Percentiles rank a stretch among this genome's conserved stretches.
These are phyloP conservation scores for Ascidia mentula DNA, from an alignment of 23 tunicate genomes.

Conservation along the genomic window DNA sequence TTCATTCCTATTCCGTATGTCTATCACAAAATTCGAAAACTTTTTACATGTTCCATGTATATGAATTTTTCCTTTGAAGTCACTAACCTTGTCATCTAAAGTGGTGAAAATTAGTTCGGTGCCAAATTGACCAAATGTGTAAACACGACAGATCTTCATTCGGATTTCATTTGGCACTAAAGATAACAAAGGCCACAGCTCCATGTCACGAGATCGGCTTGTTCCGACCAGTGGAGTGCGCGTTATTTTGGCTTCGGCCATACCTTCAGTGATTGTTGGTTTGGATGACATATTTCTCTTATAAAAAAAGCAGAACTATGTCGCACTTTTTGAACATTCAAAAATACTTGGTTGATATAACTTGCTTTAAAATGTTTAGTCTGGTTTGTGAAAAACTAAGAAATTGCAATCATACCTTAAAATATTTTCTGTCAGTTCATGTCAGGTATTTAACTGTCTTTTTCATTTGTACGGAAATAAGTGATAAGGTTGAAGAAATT, in stretches of 20 bases:
- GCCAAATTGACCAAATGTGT: conserved; percentile 68
- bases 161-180: conserved; percentile 39
- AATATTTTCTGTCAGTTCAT: no score
- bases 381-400: no score
- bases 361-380: no score
- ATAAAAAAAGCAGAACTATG: no score
- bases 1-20: conserved; percentile 81
- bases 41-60: neutral
- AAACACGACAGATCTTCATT: conserved; percentile 52
- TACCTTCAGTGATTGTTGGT: neutral
- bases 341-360: no score
- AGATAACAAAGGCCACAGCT: conserved; percentile 77
- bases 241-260: neutral
- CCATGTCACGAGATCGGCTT: conserved; percentile 28
- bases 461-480: no score
- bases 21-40: conserved; percentile 13
- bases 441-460: no score
- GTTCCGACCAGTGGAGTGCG: neutral
- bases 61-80: neutral
- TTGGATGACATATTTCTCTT: neutral
- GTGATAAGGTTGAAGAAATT: no score
- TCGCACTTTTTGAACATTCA: no score
- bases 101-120: conserved; percentile 85
- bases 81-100: conserved; percentile 57
- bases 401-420: no score